A percentile compares a stretch with the other conserved stretches of the same genome.
Evolutionary conservation across 2,888 invertebrate species (phyloP).

Genomic region (Drosophila nigritarsus): DNA sequence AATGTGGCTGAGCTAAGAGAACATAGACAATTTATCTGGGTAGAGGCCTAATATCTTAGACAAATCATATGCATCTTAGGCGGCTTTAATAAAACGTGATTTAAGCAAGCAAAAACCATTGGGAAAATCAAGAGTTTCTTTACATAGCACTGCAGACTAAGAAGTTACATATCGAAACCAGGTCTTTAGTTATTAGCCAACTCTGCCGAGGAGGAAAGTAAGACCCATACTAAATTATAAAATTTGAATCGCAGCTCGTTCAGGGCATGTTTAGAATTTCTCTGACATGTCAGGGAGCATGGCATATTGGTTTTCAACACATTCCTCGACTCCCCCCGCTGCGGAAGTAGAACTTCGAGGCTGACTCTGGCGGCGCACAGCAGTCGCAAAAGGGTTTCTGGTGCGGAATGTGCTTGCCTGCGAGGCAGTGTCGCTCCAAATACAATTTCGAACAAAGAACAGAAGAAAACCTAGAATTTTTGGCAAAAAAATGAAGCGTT

Average conservation of each 20-base stretch:
- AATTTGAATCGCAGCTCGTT: not conserved
- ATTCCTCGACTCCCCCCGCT: constrained; percentile 48
- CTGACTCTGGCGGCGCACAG: constrained; percentile 46
- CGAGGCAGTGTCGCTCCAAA: constrained; percentile 64
- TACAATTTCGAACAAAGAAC: constrained; percentile 52
- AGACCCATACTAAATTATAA: no score
- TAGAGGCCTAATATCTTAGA: no score
- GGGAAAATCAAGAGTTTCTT: not conserved
- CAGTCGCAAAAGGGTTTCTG: constrained; percentile 58
- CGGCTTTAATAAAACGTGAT: not conserved
- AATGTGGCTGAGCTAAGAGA: not conserved
- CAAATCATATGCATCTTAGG: no score
- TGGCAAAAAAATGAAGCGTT: constrained; percentile 69
- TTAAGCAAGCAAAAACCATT: no score
- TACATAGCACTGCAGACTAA: not conserved
- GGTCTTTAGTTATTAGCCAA: not conserved
- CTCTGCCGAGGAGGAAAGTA: no score
- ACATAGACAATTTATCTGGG: no score
- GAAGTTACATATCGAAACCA: not conserved
- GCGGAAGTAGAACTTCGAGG: constrained; percentile 66
- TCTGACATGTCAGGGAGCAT: not conserved
- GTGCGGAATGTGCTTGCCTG: constrained; percentile 6
- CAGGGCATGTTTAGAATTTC: not conserved
- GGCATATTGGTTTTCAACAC: constrained; percentile 18
- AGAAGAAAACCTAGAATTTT: constrained; percentile 25